Evolutionary conservation across 2,888 invertebrate species (phyloP).

Genomic region (Ephialtes manifestator): DNA sequence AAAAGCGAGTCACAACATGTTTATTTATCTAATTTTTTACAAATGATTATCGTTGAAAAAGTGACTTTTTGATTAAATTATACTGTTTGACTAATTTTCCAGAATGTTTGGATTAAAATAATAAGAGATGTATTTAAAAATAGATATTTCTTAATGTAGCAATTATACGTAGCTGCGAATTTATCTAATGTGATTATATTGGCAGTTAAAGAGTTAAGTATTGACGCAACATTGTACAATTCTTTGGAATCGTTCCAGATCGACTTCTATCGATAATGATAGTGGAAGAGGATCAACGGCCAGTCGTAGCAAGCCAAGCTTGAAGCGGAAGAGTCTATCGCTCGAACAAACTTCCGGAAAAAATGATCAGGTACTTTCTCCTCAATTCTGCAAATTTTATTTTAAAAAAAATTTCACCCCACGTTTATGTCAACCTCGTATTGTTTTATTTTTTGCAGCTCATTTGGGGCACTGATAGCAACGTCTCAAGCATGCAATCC

Average conservation of each 20-base stretch:
- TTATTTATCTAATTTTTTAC: no score
- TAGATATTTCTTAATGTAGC: no score
- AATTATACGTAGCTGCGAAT: no score
- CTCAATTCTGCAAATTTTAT: not conserved
- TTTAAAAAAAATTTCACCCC: not conserved
- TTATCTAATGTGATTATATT: no score
- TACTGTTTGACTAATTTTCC: no score
- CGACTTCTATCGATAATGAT: constrained; percentile 89
- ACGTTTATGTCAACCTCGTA: not conserved
- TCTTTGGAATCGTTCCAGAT: constrained; percentile 84
- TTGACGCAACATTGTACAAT: constrained; percentile 25
- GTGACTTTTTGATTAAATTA: no score
- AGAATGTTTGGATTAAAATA: no score
- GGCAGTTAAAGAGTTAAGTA: not conserved
- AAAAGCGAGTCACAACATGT: no score
- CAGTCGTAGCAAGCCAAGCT: constrained; percentile 87
- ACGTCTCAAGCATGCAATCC: constrained; percentile 94
- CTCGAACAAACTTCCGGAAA: constrained; percentile 89
- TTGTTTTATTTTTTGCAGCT: constrained; percentile 84
- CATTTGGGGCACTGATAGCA: constrained; percentile 95
- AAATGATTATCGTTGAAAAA: no score
- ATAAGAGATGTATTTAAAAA: no score
- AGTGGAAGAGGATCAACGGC: constrained; percentile 83
- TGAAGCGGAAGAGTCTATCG: constrained; percentile 91
- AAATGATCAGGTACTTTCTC: constrained; percentile 75